These are phyloP conservation scores for Centruroides vittatus DNA, from an alignment of 1,140 invertebrate species.

Conservation along the genomic window DNA sequence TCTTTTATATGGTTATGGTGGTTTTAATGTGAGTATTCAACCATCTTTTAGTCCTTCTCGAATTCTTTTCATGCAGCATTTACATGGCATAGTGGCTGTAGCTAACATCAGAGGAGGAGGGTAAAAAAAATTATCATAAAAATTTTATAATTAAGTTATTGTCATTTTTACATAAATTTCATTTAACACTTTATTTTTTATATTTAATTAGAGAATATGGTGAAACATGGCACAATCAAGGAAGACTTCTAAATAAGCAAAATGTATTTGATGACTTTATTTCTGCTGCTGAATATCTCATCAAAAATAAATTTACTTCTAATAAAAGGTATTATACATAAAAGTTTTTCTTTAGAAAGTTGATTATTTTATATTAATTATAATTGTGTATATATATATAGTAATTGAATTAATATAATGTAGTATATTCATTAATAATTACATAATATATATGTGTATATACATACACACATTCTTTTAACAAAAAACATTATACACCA, in stretches of 20 bases:
- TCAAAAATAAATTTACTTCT: no score
- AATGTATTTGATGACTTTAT: constrained; percentile 97
- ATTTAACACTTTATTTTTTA: constrained; percentile 1
- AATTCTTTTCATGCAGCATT: constrained; percentile 77
- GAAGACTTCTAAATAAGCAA: constrained; percentile 83
- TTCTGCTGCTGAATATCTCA: constrained; percentile 74
- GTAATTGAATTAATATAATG: no score
- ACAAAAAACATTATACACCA: no score
- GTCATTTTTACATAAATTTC: background rate
- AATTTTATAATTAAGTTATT: background rate
- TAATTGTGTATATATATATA: no score
- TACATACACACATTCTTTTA: no score
- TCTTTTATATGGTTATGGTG: constrained; percentile 91
- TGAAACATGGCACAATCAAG: constrained; percentile 89
- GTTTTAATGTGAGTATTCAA: constrained; percentile 84
- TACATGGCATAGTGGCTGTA: constrained; percentile 74
- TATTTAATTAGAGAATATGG: constrained; percentile 71
- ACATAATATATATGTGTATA: no score
- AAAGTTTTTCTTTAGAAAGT: no score
- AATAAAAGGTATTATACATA: no score
- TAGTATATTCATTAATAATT: no score
- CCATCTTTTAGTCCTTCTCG: constrained; percentile 69
- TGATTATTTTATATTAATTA: no score
- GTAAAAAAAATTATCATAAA: constrained; percentile 34
- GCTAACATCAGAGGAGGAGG: constrained; percentile 93